Percentiles rank a stretch among this genome's conserved stretches.
Evolutionary conservation across 2,113 vertebrate genomes (phyloP).

Genomic region (Neotoma lepida): DNA sequence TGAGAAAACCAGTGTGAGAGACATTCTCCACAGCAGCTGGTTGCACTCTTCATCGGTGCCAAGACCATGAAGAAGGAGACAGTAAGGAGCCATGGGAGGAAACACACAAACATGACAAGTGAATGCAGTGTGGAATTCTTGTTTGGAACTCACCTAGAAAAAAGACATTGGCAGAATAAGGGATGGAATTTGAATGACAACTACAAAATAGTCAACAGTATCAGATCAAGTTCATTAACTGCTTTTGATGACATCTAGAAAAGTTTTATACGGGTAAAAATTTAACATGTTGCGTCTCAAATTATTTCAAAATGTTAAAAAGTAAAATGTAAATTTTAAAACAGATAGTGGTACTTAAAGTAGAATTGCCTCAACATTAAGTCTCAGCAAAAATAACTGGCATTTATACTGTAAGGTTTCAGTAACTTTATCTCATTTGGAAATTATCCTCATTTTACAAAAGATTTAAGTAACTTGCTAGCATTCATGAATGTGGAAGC

Average conservation of each 20-base stretch:
- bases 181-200: background rate
- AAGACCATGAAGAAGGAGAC: background rate
- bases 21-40: background rate
- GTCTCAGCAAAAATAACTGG: background rate
- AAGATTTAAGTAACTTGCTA: background rate
- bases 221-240: background rate
- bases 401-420: background rate
- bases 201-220: background rate
- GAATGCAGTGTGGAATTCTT: background rate
- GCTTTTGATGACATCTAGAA: background rate
- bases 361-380: background rate
- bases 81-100: background rate
- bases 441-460: background rate
- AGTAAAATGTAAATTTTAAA: background rate
- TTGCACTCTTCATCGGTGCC: background rate
- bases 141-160: background rate
- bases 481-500: background rate
- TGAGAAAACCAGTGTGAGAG: background rate
- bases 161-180: background rate
- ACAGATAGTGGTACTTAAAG: background rate
- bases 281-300: background rate
- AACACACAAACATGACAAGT: background rate
- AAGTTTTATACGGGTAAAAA: too few species aligned
- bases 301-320: conserved; percentile 36
- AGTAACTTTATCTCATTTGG: background rate